phyloP scores from a whole-genome alignment of 1,140 invertebrate genomes.

The Polyergus mexicanus region DNA sequence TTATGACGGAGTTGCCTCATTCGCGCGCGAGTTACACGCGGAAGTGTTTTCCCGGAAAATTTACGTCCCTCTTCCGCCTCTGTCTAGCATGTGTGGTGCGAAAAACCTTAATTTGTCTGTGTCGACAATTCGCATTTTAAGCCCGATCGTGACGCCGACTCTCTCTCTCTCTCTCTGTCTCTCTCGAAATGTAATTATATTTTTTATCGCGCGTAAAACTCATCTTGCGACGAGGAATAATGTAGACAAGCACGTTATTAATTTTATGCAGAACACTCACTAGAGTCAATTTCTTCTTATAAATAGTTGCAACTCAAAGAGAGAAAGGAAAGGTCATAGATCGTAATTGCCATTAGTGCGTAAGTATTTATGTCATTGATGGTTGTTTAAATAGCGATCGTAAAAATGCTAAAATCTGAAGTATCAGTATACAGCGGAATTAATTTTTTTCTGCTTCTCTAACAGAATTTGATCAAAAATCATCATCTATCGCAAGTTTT shows the following conservation, averaged over 20 bases:
- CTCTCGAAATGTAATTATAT: slow-evolving; percentile 25
- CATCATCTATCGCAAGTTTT: not conserved
- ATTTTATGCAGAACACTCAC: not conserved
- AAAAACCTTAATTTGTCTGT: slow-evolving; percentile 4
- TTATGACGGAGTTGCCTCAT: not conserved
- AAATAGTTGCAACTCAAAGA: not conserved
- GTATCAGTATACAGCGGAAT: not conserved
- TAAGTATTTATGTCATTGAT: not conserved
- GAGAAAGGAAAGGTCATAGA: not conserved
- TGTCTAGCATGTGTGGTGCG: not conserved
- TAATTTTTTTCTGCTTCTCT: not conserved
- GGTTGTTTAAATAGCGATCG: not conserved
- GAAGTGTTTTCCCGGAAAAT: slow-evolving; percentile 59
- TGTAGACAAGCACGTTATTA: slow-evolving; percentile 10
- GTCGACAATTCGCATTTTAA: slow-evolving; percentile 2
- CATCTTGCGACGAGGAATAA: not conserved
- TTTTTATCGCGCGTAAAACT: slow-evolving; percentile 23
- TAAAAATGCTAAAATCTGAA: not conserved
- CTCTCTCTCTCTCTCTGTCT: not conserved
- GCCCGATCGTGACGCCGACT: not conserved
- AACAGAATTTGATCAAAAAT: not conserved
- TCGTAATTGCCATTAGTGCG: not conserved
- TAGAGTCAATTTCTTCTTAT: not conserved
- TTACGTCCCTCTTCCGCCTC: not conserved
- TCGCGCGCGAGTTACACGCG: slow-evolving; percentile 43